A percentile compares a stretch with the other conserved stretches of the same genome.
Evolutionary conservation across 2,797 vertebrate species (phyloP).

Genomic region (Hydrophis major): DNA sequence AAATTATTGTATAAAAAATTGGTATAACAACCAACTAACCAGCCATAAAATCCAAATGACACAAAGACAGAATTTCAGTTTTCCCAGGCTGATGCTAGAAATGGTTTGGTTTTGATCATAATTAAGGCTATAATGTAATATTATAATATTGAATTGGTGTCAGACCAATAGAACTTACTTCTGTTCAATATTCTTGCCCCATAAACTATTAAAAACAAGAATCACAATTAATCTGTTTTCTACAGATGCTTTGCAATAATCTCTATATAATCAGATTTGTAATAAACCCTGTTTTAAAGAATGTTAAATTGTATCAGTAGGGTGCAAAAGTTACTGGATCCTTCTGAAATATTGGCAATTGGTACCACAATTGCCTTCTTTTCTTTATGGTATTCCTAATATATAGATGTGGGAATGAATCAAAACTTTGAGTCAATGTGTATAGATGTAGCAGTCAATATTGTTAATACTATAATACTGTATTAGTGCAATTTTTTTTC

Average conservation of each 20-base stretch:
- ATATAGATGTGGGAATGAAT: neutral
- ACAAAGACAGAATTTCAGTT: neutral
- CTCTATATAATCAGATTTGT: neutral
- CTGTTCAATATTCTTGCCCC: neutral
- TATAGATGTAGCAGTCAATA: neutral
- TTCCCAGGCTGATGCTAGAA: neutral
- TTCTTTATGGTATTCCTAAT: neutral
- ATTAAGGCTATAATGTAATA: neutral
- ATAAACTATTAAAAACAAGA: neutral
- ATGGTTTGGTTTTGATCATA: neutral
- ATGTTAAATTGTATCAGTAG: neutral
- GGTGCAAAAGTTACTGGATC: neutral
- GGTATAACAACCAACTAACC: neutral
- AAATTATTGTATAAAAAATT: too few species aligned
- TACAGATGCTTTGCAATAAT: neutral
- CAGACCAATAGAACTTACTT: neutral
- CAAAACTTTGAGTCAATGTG: neutral
- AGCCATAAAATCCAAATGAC: neutral
- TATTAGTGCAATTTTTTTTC: neutral
- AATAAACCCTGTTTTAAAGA: neutral
- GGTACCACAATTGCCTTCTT: neutral
- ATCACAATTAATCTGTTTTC: neutral
- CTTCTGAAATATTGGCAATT: neutral
- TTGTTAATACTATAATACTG: neutral
- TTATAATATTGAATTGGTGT: neutral